Evolutionary conservation across 1,140 invertebrate genomes (phyloP), one percentile per base, ranked within the genome.

Genomic region (Melitaea cinxia): DNA sequence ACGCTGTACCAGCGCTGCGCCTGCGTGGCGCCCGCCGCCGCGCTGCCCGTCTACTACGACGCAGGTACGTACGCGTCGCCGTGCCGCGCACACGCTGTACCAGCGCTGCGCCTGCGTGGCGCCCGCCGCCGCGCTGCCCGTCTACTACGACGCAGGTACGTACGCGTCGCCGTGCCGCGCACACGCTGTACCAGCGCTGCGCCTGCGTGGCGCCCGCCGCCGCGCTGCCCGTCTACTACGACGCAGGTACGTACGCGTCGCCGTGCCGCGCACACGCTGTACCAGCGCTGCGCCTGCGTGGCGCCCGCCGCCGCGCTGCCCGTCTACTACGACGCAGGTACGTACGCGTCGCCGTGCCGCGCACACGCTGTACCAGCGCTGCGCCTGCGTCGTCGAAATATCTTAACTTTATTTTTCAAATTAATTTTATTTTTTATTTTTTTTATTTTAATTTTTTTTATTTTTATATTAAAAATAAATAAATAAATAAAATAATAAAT

Each of bases 121-220:
- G 19, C 26, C 63, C 17, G 28, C 7, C 58, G 74, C 39, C 37
- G 2, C 24, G 2, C 24, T 82, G 65, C 80, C 55, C 0, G 35
- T 19, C 28, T 79, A 35, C 64, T 67, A 10, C 68, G 78, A 80
- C 24, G 60, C 58, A 56, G 71, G 74, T 77, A 12, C 35, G 65
- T 70, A 97, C 82, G 97, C 95, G 87, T 97, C 95, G 30, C 94
- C 96, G 0, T 97, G 96, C 81, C 94, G 95, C 89, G 96, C 96
- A 86, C 62, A 80, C 78, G 63, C 72, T 93, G 0, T 95, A 94
- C 73, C 76, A 78, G 5, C 85, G 93, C 39, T 95, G 94, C 73
- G 85, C 77, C 2, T 95, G 94, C 67, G 83, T 92, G 12, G 21
- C 26, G 19, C 26, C 63, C 17, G 28, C 7, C 58, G 74, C 39